These are phyloP conservation scores for Motacilla alba DNA, from an alignment of 2,113 vertebrate species.

Conservation along the genomic window DNA sequence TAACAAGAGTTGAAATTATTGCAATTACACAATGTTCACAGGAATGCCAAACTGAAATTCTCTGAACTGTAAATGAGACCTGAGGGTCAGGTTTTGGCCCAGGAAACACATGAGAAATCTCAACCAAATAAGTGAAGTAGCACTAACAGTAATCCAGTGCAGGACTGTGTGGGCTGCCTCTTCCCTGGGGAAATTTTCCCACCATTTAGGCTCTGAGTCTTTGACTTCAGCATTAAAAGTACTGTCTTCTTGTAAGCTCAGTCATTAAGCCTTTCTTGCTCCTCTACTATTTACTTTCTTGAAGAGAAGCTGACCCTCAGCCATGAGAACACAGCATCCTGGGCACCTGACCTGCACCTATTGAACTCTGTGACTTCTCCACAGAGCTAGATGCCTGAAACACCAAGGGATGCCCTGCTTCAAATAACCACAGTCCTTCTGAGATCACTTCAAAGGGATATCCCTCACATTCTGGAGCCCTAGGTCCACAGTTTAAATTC, in stretches of 20 bases:
- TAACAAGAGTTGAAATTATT: conserved; percentile 40
- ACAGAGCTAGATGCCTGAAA: not conserved
- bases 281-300: not conserved
- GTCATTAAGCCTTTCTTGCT: not conserved
- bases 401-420: not conserved
- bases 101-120: not conserved
- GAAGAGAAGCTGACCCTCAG: not conserved
- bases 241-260: not conserved
- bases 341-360: not conserved
- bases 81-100: conserved; percentile 24
- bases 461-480: not conserved
- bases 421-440: not conserved
- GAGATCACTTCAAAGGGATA: not conserved
- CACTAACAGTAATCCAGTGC: not conserved
- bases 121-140: not conserved
- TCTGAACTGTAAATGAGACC: conserved; percentile 41
- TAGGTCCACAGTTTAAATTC: not conserved
- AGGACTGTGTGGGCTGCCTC: not conserved
- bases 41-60: conserved; percentile 1
- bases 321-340: not conserved
- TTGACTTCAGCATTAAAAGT: not conserved
- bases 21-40: conserved; percentile 16
- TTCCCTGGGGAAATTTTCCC: not conserved
- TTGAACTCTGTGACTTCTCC: not conserved
- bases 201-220: not conserved